Base-by-base conservation (phyloP, 2,113 vertebrate species). In the Tetrax tetrax region DNA sequence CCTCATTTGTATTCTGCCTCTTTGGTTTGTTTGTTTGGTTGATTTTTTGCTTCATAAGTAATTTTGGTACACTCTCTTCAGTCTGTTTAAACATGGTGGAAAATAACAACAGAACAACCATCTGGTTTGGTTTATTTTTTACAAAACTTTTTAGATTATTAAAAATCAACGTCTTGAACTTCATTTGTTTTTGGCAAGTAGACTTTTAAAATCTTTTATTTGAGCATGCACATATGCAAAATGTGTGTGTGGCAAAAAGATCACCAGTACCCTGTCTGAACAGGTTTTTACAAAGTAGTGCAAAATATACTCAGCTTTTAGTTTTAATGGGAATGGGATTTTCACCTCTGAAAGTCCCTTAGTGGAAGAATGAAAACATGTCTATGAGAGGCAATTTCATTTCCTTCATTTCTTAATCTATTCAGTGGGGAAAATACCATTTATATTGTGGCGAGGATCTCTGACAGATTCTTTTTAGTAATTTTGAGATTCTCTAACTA, bases 41-140 rank as follows among this genome's bases (percentile, higher is more conserved):
- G 41, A 43, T 43, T 43, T 43, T 43, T 43, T 79, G 4, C 4
- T 71, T 64, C 17, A 28, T 27, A 84, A 69, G 9, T 33, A 45
- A 43, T 61, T 84, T 57, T 61, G 7, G 4, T 60, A 37, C 19
- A 33, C 3, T 79, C 2, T 50, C 1, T 78, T 75, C 14, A 45
- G 19, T 13, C 3, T 48, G 61, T 45, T 59, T 38, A 81, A 70
- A 61, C 7, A 69, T 8, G 2, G 10, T 17, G 3, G 16, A 19
- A 68, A 66, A 28, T 3, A 16, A 27, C 6, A 71, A 11, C 12
- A 72, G 25, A 38, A 78, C 60, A 68, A 18, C 2, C 29, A 54
- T 28, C 12, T 38, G 2, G 0, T 43, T 25, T 35, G 0, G 4
- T 1, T 33, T 33, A 33, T 82, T 82, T 47, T 41, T 50, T 25